These are phyloP conservation scores for Cloeon dipterum DNA, from an alignment of 2,888 invertebrate genomes.

Conservation along the genomic window DNA sequence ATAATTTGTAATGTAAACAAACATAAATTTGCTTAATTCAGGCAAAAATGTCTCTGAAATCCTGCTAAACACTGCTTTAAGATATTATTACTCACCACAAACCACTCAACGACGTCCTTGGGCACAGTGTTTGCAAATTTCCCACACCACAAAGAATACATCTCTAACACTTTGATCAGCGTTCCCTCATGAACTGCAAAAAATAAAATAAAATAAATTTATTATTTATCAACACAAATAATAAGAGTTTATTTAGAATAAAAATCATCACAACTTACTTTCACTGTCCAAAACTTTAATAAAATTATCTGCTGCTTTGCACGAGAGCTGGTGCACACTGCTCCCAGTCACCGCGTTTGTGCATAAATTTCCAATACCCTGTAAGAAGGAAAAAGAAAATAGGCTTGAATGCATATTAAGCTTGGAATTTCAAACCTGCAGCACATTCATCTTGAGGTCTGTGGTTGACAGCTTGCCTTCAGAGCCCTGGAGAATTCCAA, in stretches of 20 bases:
- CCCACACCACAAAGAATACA: slow-evolving; percentile 55
- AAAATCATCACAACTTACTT: too few relatives aligned
- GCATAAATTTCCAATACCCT: slow-evolving; percentile 51
- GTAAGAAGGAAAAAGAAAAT: slow-evolving; percentile 8
- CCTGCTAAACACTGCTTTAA: too few relatives aligned
- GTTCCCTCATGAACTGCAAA: slow-evolving; percentile 67
- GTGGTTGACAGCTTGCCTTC: slow-evolving; percentile 77
- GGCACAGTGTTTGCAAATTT: slow-evolving; percentile 41
- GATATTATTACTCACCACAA: slow-evolving; percentile 28
- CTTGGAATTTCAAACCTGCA: slow-evolving; percentile 48
- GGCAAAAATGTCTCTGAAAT: too few relatives aligned
- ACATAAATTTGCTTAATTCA: too few relatives aligned
- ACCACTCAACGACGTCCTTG: slow-evolving; percentile 32
- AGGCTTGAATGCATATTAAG: neutral
- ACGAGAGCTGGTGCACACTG: slow-evolving; percentile 30
- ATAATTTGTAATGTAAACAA: too few relatives aligned
- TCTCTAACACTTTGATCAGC: slow-evolving; percentile 53
- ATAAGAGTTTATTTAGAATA: too few relatives aligned
- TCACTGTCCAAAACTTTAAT: slow-evolving; percentile 62
- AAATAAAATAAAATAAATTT: slow-evolving; percentile 4
- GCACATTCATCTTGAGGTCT: slow-evolving; percentile 68
- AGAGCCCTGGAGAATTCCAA: slow-evolving; percentile 65
- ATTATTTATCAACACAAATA: neutral
- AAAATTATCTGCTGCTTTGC: slow-evolving; percentile 38
- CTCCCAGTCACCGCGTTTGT: slow-evolving; percentile 37